These are phyloP conservation scores for Deroplatys truncata DNA, from an alignment of 2,888 invertebrate genomes.

Conservation along the genomic window DNA sequence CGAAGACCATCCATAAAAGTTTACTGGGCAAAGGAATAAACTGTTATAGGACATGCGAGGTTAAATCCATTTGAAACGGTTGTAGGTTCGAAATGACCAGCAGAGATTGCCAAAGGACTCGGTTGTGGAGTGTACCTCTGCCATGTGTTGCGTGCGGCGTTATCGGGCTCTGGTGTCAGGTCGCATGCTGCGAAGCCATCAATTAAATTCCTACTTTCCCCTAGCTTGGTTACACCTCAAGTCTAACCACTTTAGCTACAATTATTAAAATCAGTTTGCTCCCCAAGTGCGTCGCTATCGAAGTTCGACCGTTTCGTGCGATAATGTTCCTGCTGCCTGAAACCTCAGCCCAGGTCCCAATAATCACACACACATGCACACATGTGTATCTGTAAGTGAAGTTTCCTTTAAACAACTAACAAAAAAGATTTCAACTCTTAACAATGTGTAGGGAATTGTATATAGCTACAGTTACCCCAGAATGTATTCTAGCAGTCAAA, in stretches of 20 bases:
- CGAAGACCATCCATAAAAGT: no score
- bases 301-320: neutral
- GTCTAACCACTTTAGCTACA: neutral
- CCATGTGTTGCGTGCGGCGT: neutral
- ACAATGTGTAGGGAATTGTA: no score
- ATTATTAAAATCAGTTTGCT: neutral
- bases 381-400: no score
- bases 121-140: neutral
- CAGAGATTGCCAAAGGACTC: neutral
- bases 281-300: neutral
- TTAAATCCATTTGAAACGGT: neutral
- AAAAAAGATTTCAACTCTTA: no score
- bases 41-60: neutral
- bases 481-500: no score
- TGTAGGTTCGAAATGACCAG: neutral
- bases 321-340: neutral
- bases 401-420: no score
- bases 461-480: no score
- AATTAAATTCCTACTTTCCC: neutral
- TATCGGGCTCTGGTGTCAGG: neutral
- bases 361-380: no score
- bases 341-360: neutral
- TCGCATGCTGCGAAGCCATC: neutral
- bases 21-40: neutral
- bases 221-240: neutral